Evolutionary conservation across 2,797 vertebrate species (phyloP).

Genomic region (Typhlichthys eigenmanni): DNA sequence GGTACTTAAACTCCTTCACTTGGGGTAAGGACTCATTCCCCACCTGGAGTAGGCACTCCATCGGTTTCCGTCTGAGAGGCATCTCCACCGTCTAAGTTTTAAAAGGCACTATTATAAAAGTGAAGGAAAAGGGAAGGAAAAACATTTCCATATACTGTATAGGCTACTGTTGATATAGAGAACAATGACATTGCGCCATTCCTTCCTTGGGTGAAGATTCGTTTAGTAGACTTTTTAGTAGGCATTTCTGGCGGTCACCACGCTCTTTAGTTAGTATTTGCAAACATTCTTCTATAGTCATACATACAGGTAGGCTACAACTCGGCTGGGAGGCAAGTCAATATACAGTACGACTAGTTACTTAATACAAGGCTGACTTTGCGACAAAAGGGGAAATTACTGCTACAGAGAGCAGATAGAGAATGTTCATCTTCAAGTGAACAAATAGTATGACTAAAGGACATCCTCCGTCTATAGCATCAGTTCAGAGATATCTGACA

Average conservation of each 20-base stretch:
- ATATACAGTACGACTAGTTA: constrained; percentile 55
- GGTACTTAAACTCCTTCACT: no score
- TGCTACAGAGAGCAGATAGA: constrained; percentile 3
- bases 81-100: no score
- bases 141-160: no score
- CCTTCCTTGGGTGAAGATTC: constrained; percentile 47
- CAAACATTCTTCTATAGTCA: constrained; percentile 48
- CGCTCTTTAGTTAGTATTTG: constrained; percentile 63
- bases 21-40: no score
- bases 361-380: constrained; percentile 45
- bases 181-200: constrained; percentile 21
- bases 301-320: constrained; percentile 54
- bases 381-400: constrained; percentile 21
- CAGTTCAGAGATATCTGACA: no score
- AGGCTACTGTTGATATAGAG: constrained; percentile 1
- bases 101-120: constrained; percentile 7
- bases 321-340: constrained; percentile 60
- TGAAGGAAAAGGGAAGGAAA: constrained; percentile 1
- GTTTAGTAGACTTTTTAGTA: constrained; percentile 35
- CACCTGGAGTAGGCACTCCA: no score
- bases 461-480: no score
- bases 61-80: no score
- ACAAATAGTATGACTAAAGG: no score
- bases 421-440: neutral
- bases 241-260: constrained; percentile 38